phyloP scores from a whole-genome alignment of 2,888 invertebrate species.

The Pogonocherus hispidulus region DNA sequence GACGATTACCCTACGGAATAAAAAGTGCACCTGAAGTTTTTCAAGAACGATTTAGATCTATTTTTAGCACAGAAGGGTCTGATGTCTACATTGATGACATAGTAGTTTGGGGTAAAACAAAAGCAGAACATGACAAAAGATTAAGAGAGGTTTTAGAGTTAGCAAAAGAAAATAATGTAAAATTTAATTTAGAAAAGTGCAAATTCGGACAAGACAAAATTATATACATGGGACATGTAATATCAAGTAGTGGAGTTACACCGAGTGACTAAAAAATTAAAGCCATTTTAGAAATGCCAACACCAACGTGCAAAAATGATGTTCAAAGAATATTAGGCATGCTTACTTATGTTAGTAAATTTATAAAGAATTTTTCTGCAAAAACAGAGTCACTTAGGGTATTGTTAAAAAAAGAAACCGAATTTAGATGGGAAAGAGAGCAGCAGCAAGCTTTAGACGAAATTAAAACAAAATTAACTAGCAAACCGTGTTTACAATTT shows the following conservation, averaged over 20 bases:
- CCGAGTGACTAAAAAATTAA: conserved; percentile 25
- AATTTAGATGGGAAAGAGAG: conserved; percentile 47
- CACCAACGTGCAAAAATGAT: conserved; percentile 33
- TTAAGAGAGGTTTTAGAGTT: background rate
- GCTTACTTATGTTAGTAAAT: conserved; percentile 36
- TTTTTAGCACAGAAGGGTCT: background rate
- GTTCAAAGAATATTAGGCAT: conserved; percentile 39
- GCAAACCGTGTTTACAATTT: conserved; percentile 55
- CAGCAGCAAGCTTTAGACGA: conserved; percentile 53
- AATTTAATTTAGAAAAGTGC: background rate
- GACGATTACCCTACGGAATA: background rate
- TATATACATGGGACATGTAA: background rate
- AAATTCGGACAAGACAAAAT: background rate
- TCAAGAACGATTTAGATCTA: background rate
- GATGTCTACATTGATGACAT: conserved; percentile 24
- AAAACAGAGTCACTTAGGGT: conserved; percentile 46
- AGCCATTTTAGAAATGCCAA: conserved; percentile 28
- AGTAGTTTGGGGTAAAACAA: too few species aligned
- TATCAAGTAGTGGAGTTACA: background rate
- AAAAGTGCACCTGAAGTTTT: background rate
- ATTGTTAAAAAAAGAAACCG: conserved; percentile 46
- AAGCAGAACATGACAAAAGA: too few species aligned
- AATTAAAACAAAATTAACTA: conserved; percentile 54
- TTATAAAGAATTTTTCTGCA: conserved; percentile 45
- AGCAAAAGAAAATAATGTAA: background rate